A percentile compares a stretch with the other conserved stretches of the same genome.
phyloP scores from a whole-genome alignment of 1,140 invertebrate species.

The Camponotus pennsylvanicus region DNA sequence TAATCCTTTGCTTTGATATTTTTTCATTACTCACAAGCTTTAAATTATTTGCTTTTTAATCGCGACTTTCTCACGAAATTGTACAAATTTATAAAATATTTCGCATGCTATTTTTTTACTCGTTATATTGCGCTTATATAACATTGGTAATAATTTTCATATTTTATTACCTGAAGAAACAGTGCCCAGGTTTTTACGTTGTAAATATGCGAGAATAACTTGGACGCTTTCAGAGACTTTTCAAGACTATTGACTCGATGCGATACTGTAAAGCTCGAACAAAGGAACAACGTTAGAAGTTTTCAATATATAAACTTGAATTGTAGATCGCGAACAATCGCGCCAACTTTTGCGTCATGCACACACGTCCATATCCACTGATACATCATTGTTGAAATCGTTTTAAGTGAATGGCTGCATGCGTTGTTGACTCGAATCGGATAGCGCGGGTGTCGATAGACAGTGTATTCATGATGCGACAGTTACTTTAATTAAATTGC shows the following conservation, averaged over 20 bases:
- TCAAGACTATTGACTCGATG: constrained; percentile 34
- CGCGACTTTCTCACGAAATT: not conserved
- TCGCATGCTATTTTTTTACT: not conserved
- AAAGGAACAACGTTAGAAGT: constrained; percentile 28
- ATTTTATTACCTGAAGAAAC: constrained; percentile 3
- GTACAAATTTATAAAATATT: not conserved
- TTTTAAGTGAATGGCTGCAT: constrained; percentile 35
- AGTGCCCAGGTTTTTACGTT: not conserved
- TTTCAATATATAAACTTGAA: constrained; percentile 41
- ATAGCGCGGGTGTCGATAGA: constrained; percentile 30
- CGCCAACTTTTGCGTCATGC: constrained; percentile 36
- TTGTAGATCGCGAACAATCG: constrained; percentile 43
- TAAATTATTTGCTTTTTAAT: not conserved
- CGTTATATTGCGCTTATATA: not conserved
- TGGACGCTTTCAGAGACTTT: not conserved
- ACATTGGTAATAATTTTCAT: not conserved
- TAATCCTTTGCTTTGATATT: not conserved
- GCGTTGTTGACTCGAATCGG: constrained; percentile 43
- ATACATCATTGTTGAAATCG: constrained; percentile 37
- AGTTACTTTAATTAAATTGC: constrained; percentile 53
- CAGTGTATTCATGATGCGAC: constrained; percentile 5
- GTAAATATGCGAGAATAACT: constrained; percentile 17
- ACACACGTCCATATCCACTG: not conserved
- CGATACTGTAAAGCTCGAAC: not conserved
- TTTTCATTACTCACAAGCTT: not conserved